Evolutionary conservation across 2,888 invertebrate genomes (phyloP).

Genomic region (Aspidapion aeneum): DNA sequence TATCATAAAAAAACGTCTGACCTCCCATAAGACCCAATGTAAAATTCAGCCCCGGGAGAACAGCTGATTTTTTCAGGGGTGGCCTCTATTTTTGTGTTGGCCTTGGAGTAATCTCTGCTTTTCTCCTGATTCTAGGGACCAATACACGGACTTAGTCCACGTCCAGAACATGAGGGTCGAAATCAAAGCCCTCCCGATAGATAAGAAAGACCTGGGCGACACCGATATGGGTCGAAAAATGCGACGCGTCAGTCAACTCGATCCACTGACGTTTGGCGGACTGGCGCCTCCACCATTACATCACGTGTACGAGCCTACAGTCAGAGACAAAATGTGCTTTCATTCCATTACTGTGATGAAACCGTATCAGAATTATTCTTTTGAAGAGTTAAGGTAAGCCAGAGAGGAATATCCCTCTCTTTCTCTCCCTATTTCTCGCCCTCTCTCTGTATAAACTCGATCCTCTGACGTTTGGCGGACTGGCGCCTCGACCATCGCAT

Average conservation of each 20-base stretch:
- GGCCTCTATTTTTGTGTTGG: too few relatives aligned
- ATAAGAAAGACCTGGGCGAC: constrained; percentile 61
- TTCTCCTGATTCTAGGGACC: too few relatives aligned
- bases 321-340: constrained; percentile 89
- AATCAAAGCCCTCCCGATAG: constrained; percentile 69
- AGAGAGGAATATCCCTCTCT: too few relatives aligned
- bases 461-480: constrained; percentile 59
- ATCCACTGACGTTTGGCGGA: constrained; percentile 61
- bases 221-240: constrained; percentile 58
- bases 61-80: too few relatives aligned
- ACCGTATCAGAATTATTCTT: constrained; percentile 88
- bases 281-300: constrained; percentile 63
- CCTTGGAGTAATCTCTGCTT: too few relatives aligned
- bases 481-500: constrained; percentile 62
- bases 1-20: too few relatives aligned
- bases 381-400: constrained; percentile 79
- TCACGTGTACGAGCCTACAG: constrained; percentile 77
- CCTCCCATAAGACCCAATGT: too few relatives aligned
- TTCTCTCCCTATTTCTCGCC: too few relatives aligned
- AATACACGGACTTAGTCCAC: constrained; percentile 85
- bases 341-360: constrained; percentile 96
- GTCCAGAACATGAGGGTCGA: constrained; percentile 80
- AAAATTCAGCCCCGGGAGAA: too few relatives aligned
- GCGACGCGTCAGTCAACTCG: constrained; percentile 53
- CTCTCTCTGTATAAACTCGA: too few relatives aligned